Base-by-base conservation (phyloP, 2,113 vertebrate genomes). In the Jacana jacana region DNA sequence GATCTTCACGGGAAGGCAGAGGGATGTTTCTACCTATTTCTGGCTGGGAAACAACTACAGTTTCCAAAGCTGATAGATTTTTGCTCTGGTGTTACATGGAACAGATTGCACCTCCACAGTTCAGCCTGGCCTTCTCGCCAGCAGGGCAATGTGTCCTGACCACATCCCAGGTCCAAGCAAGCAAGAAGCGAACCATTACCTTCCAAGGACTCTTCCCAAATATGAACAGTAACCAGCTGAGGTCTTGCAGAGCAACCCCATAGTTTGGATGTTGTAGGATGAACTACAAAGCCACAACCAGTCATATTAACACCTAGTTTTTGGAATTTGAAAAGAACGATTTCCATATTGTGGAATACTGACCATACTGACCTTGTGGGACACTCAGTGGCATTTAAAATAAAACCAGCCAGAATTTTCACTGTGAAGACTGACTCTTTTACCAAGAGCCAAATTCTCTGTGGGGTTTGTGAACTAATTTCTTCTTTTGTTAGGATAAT, bases 131-230 rank as follows among this genome's bases (percentile, higher is more conserved):
- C 46, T 71, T 8, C 1, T 27, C 61, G 33, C 4, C 18, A 81
- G 78, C 5, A 10, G 35, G 19, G 30, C 0, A 0, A 25, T 11
- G 11, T 4, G 35, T 20, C 24, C 44, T 44, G 48, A 14, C 14
- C 24, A n/a, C 10, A 22, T 11, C 17, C 17, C 49, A 65, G 18
- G 35, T 5, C 4, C 0, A 48, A 70, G 66, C 5, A 51, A n/a
- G 7, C 35, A 27, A 17, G 37, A 63, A 37, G 23, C 18, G 60
- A 52, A 7, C 17, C 39, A 20, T 71, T 23, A 24, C 12, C 44
- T 57, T 13, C 17, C 35, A 71, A 40, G 39, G 10, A 18, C 22
- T 25, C 8, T 44, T 80, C 37, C 49, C 40, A 85, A 51, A 79
- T 19, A 37, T 0, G 0, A 79, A 17, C 35, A 24, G 13, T 35